Evolutionary conservation across 2,113 vertebrate genomes (phyloP).

Genomic region (Boleophthalmus pectinirostris): DNA sequence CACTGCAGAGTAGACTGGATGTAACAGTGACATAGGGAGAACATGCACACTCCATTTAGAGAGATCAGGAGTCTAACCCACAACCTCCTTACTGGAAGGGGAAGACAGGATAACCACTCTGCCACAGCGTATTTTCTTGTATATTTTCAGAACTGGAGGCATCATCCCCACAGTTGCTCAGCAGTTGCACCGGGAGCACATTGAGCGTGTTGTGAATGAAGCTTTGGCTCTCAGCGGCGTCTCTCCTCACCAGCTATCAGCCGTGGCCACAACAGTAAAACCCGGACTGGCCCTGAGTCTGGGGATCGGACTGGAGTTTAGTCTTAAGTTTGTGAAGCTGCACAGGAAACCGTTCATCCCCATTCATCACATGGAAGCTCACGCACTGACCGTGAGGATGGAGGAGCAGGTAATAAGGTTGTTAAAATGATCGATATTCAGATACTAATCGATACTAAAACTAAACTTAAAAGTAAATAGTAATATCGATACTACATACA

Average conservation of each 20-base stretch:
- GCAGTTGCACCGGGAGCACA: constrained; percentile 88
- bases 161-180: constrained; percentile 91
- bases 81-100: too few relatives aligned
- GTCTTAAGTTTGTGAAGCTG: constrained; percentile 75
- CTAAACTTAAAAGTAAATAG: too few relatives aligned
- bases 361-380: constrained; percentile 98
- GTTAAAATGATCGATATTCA: too few relatives aligned
- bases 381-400: constrained; percentile 89
- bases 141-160: constrained; percentile 82
- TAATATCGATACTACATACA: too few relatives aligned
- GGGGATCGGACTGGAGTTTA: constrained; percentile 85
- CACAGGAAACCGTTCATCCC: constrained; percentile 90
- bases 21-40: not conserved
- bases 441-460: too few relatives aligned
- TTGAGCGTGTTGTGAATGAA: constrained; percentile 83
- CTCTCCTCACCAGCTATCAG: constrained; percentile 77
- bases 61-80: too few relatives aligned
- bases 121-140: not conserved
- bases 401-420: constrained; percentile 47
- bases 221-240: constrained; percentile 78
- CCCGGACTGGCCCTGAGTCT: constrained; percentile 89
- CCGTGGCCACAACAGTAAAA: constrained; percentile 89
- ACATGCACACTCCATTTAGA: not conserved
- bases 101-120: not conserved
- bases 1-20: too few relatives aligned